phyloP scores from a whole-genome alignment of 2,797 vertebrate genomes.

The Agapornis canus region DNA sequence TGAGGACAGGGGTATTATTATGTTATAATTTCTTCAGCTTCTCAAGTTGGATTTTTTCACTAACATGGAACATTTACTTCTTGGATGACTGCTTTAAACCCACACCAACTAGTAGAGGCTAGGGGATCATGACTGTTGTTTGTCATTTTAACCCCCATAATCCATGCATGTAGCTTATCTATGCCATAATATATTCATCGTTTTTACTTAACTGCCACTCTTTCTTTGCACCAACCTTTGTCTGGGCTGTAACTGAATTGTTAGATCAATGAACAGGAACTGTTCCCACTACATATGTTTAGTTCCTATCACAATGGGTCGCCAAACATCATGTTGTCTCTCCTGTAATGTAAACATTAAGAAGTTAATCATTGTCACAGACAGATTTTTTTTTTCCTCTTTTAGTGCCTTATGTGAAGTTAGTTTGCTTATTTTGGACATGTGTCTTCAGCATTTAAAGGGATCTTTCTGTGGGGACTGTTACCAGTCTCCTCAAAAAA shows the following conservation, averaged over 20 bases:
- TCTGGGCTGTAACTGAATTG: conserved; percentile 29
- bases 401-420: neutral
- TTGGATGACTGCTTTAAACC: conserved; percentile 3
- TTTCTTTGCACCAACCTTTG: conserved; percentile 49
- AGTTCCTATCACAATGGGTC: conserved; percentile 46
- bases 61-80: neutral
- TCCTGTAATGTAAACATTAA: conserved; percentile 57
- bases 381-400: neutral
- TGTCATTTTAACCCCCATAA: neutral
- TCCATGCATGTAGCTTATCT: neutral
- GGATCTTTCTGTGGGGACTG: neutral
- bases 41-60: neutral
- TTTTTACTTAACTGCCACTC: conserved; percentile 24
- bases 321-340: conserved; percentile 10
- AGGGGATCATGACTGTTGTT: neutral
- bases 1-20: neutral
- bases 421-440: conserved; percentile 2
- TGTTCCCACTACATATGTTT: conserved; percentile 40
- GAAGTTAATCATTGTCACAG: conserved; percentile 56
- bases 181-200: neutral
- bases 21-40: neutral
- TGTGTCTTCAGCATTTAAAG: neutral
- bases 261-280: conserved; percentile 57
- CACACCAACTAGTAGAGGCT: neutral
- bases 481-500: neutral